A percentile compares a stretch with the other conserved stretches of the same genome.
Conservation (phyloP, 2,797 vertebrate genomes). For the Taeniopygia guttata region DNA sequence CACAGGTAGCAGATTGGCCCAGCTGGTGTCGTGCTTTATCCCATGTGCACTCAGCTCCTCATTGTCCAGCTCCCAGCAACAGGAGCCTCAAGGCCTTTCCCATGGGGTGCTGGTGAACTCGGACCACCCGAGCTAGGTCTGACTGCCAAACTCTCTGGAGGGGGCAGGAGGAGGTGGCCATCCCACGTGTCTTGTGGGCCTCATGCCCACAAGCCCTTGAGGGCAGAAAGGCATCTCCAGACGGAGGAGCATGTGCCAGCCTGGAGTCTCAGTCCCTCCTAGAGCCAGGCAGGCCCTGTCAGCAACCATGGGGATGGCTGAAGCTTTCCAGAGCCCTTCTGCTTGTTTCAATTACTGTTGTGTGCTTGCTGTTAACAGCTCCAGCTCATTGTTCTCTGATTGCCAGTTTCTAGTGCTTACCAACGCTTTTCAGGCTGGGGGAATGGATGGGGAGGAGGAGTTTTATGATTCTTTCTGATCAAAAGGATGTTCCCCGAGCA, state of each 20-base stretch:
- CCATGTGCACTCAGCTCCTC: not conserved
- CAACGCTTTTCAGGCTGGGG: not conserved
- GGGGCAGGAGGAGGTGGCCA: not conserved
- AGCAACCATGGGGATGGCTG: not conserved
- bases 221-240: conserved; percentile 15
- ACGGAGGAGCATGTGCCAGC: not conserved
- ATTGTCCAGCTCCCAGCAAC: conserved; percentile 58
- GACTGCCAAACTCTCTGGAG: conserved; percentile 13
- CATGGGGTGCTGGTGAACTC: not conserved
- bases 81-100: conserved; percentile 35
- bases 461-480: not conserved
- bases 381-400: not conserved
- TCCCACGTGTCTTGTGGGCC: not conserved
- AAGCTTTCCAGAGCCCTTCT: conserved; percentile 16
- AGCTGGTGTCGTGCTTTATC: conserved; percentile 14
- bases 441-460: not conserved
- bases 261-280: not conserved
- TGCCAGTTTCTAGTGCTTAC: not conserved
- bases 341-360: not conserved
- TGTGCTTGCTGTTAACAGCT: conserved; percentile 9
- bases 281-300: not conserved
- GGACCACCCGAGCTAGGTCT: not conserved
- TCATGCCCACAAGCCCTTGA: not conserved
- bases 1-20: not conserved
- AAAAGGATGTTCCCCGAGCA: not conserved